Base-by-base conservation (phyloP, 2,797 vertebrate genomes). In the Tapirus indicus region DNA sequence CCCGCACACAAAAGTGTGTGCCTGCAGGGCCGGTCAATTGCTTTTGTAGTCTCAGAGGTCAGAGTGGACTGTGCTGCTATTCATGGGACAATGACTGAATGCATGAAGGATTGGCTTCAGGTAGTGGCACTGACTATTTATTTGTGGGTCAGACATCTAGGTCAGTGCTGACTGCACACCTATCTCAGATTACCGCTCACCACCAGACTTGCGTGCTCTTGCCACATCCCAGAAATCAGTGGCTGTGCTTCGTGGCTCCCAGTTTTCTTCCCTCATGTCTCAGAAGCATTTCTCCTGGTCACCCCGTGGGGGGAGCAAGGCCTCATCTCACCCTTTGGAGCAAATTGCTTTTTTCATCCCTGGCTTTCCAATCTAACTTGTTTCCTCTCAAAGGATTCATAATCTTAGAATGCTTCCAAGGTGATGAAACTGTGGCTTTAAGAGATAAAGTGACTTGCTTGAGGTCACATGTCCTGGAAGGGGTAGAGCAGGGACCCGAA, bases 371-470 rank as follows among this genome's bases (percentile, higher is more conserved):
- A 25, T 14, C 54, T 72, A 17, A 21, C 11, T 14, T 38, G 32
- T 79, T 74, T 80, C 69, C 79, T 91, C 18, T 6, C 27, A 77
- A 82, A 95, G 72, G 35, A 47, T 27, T 32, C 35, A 27, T 17
- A 60, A 75, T 71, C 23, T 41, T 54, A 32, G 23, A 74, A 38
- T 6, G 25, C 35, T 77, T 79, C 47, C 47, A 49, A 13, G 58
- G 41, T 6, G 58, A 60, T 0, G 6, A 85, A 23, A 41, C 52
- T 32, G 16, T 10, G 35, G 21, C 44, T 89, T 38, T n/a, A 35
- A 49, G 21, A 35, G 41, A 58, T 20, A 5, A 56, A 49, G 18
- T 41, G 17, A 72, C 41, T 35, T 35, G 44, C 27, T 82, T 62
- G 29, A 78, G 25, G 47, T 88, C 74, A 35, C 4, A 10, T 13